Conservation (phyloP, 2,888 invertebrate species). For the Herminia tarsipennalis region DNA sequence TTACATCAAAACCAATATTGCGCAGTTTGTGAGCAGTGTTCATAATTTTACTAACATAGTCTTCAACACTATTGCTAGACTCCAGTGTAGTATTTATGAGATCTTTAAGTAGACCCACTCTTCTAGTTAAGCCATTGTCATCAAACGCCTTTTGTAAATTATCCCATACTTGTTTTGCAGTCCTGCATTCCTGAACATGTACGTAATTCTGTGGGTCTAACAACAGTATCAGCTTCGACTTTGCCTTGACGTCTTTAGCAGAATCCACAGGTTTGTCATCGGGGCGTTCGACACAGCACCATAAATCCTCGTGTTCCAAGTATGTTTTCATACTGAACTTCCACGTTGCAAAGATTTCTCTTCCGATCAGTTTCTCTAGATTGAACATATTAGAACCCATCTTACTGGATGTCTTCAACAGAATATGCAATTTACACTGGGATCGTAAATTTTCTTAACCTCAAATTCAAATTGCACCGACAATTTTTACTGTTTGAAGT, state of each 20-base stretch:
- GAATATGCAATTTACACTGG: no score
- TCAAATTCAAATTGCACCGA: neutral
- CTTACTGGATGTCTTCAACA: no score
- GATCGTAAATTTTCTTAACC: no score
- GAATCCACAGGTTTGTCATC: slow-evolving; percentile 1
- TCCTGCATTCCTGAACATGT: slow-evolving; percentile 23
- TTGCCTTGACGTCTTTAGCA: slow-evolving; percentile 22
- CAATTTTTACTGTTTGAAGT: no score
- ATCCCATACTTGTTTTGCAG: slow-evolving; percentile 30
- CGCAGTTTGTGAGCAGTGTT: slow-evolving; percentile 29
- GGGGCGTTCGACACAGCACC: slow-evolving; percentile 9
- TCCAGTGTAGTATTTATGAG: slow-evolving; percentile 16
- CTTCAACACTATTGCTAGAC: slow-evolving; percentile 18
- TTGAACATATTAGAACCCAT: neutral
- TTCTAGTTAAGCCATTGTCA: slow-evolving; percentile 21
- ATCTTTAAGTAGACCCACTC: slow-evolving; percentile 21
- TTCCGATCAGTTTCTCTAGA: neutral
- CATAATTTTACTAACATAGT: slow-evolving; percentile 27
- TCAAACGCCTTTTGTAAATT: slow-evolving; percentile 23
- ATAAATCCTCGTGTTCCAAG: slow-evolving; percentile 12
- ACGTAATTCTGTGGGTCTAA: slow-evolving; percentile 26
- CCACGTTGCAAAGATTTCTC: slow-evolving; percentile 7
- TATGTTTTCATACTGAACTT: slow-evolving; percentile 18
- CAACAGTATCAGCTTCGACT: slow-evolving; percentile 19
- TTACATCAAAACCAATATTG: slow-evolving; percentile 22